Evolutionary conservation across 2,113 vertebrate genomes (phyloP), one percentile per base, ranked within the genome.

Genomic region (Danionella cerebrum): DNA sequence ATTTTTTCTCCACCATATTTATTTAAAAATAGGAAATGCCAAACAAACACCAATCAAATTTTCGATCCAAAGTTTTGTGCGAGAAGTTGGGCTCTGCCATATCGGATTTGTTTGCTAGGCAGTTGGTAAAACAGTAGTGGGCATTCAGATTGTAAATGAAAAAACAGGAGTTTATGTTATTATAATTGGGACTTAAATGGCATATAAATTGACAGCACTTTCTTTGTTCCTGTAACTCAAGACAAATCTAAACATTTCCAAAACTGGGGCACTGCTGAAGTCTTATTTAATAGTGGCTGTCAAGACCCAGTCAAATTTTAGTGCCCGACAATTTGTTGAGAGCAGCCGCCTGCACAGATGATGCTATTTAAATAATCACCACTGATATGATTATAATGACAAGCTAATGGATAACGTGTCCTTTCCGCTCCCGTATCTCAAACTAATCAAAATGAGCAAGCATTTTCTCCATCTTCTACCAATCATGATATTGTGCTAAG

Each of bases 321-420:
- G 53, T 10, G 12, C 27, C 9, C 22, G 11, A 39, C 57, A 45
- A 55, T 57, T 45, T 57, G 33, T 16, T 38, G 45, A 66, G 53
- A 59, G 48, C 35, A 42, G 35, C 6, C 29, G 42, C 21, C 60
- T 64, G 60, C 42, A 64, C 42, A 31, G 24, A 50, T 52, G 45
- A 29, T 50, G 22, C 60, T 67, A 63, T 39, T 63, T 19, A 52
- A 47, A 47, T 47, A 67, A 62, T 62, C 65, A 62, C 29, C 47
- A 31, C 19, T 52, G 64, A 45, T 67, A 67, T 47, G 58, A 50
- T 60, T 66, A 44, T 72, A 42, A 67, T 62, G 48, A 72, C 64
- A 69, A 67, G 51, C 53, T 55, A 64, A 45, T 45, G 24, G 58
- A 35, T 63, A 45, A 38, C 44, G 58, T 67, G 47, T 59, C 39